These are phyloP conservation scores for Diplogasteroides magnus DNA, from an alignment of 1,140 invertebrate species.

Conservation along the genomic window DNA sequence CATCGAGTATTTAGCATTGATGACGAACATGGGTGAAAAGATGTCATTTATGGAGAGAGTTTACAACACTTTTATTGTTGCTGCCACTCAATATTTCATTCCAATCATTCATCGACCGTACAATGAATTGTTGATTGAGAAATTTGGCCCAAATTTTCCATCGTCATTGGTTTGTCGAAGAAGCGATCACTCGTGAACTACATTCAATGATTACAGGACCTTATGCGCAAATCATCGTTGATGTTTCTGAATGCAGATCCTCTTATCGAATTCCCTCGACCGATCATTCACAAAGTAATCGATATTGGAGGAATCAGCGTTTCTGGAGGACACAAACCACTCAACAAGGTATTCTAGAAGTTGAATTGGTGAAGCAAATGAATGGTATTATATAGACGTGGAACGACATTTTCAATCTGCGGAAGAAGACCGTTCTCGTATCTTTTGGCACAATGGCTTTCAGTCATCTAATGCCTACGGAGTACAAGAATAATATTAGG, in stretches of 20 bases:
- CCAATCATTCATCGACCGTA: not conserved
- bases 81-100: not conserved
- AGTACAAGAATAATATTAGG: not conserved
- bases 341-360: slow-evolving; percentile 4
- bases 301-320: slow-evolving; percentile 18
- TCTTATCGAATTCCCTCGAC: slow-evolving; percentile 13
- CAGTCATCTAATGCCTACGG: not conserved
- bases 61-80: not conserved
- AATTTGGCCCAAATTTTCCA: not conserved
- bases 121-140: not conserved
- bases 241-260: slow-evolving; percentile 5
- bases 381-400: no score
- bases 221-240: not conserved
- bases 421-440: not conserved
- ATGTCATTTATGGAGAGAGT: not conserved
- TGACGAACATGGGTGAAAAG: not conserved
- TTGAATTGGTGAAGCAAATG: no score
- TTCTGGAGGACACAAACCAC: not conserved
- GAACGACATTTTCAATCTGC: not conserved
- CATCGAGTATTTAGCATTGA: not conserved
- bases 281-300: slow-evolving; percentile 12
- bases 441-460: not conserved
- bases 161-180: not conserved
- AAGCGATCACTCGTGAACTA: not conserved
- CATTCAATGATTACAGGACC: no score